phyloP scores from a whole-genome alignment of 2,888 invertebrate species.

The Dynastes tityus region DNA sequence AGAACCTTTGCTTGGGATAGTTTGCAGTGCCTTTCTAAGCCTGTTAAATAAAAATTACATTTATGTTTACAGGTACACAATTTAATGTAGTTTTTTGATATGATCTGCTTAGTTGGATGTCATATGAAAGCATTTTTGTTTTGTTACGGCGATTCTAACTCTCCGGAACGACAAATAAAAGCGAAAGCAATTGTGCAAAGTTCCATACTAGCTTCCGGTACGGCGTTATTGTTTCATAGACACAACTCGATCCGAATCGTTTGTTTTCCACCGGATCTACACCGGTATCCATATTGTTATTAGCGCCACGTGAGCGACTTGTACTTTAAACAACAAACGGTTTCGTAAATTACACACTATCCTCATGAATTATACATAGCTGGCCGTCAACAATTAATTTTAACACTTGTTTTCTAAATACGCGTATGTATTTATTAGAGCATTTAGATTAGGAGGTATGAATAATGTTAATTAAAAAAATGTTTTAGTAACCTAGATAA shows the following conservation, averaged over 20 bases:
- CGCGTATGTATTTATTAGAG: not conserved
- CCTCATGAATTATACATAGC: conserved; percentile 36
- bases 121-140: conserved; percentile 8
- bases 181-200: conserved; percentile 46
- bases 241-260: conserved; percentile 30
- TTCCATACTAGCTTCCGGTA: conserved; percentile 31
- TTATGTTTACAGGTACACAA: too few relatives aligned
- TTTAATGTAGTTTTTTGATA: not conserved
- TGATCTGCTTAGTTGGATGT: not conserved
- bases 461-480: conserved; percentile 10
- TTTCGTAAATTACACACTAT: conserved; percentile 27
- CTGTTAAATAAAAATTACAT: too few relatives aligned
- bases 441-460: not conserved
- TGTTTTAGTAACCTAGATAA: conserved; percentile 6
- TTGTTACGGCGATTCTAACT: not conserved
- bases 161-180: conserved; percentile 28
- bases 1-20: too few relatives aligned
- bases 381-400: conserved; percentile 19
- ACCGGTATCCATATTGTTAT: conserved; percentile 22
- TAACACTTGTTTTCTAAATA: conserved; percentile 36
- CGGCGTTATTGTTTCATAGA: conserved; percentile 45
- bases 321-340: conserved; percentile 10
- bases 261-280: conserved; percentile 42
- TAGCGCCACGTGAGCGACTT: conserved; percentile 19
- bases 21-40: too few relatives aligned